Evolutionary conservation across 1,140 invertebrate genomes (phyloP).

Genomic region (Chrysopa pallens): DNA sequence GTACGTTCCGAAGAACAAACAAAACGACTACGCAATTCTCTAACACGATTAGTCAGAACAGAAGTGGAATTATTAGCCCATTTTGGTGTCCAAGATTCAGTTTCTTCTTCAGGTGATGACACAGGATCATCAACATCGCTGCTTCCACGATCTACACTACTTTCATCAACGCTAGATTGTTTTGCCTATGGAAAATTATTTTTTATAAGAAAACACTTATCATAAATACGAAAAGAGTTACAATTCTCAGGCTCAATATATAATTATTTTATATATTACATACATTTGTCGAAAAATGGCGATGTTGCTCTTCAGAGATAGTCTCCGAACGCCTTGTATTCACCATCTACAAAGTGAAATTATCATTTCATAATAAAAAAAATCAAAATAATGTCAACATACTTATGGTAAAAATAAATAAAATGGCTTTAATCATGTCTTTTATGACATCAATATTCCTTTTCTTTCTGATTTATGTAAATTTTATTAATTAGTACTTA

Average conservation of each 20-base stretch:
- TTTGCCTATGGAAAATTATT: neutral
- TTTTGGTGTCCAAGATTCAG: slow-evolving; percentile 11
- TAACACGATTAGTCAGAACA: slow-evolving; percentile 6
- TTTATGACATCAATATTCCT: no score
- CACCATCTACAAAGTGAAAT: neutral
- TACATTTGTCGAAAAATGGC: neutral
- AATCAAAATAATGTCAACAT: no score
- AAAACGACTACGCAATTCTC: slow-evolving; percentile 14
- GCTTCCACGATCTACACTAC: neutral
- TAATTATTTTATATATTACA: no score
- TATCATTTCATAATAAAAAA: no score
- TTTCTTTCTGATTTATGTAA: no score
- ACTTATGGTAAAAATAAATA: no score
- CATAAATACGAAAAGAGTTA: no score
- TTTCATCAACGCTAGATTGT: neutral
- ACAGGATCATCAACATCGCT: slow-evolving; percentile 6
- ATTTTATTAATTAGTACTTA: no score
- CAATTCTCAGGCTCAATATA: no score
- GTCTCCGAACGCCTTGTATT: neutral
- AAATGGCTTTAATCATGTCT: no score
- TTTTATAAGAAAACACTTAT: no score
- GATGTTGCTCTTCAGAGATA: neutral
- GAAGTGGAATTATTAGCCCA: slow-evolving; percentile 1
- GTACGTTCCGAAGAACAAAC: slow-evolving; percentile 9
- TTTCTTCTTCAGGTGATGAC: slow-evolving; percentile 11